Evolutionary conservation across 2,888 invertebrate genomes (phyloP).

Genomic region (Phorcus lineatus): DNA sequence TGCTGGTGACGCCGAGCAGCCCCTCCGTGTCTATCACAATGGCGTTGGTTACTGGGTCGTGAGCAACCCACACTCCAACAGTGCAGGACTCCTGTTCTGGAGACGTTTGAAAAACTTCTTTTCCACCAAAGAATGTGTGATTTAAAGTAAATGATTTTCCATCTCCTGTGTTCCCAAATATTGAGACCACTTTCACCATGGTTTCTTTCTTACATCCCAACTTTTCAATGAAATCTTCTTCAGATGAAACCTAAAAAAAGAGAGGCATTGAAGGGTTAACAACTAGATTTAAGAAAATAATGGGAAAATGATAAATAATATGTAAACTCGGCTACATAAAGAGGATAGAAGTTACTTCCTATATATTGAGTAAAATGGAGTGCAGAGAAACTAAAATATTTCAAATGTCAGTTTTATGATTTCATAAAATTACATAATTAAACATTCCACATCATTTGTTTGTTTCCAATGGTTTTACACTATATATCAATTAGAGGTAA

Average conservation of each 20-base stretch:
- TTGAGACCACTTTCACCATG: slow-evolving; percentile 85
- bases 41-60: slow-evolving; percentile 81
- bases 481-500: no score
- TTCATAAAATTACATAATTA: no score
- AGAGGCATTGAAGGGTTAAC: not conserved
- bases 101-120: slow-evolving; percentile 82
- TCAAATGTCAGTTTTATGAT: no score
- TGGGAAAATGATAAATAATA: no score
- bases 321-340: no score
- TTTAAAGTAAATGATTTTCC: slow-evolving; percentile 89
- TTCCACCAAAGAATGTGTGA: slow-evolving; percentile 82
- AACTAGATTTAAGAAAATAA: not conserved
- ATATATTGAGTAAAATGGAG: no score
- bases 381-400: no score
- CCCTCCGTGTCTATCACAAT: slow-evolving; percentile 89
- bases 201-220: slow-evolving; percentile 69
- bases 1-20: slow-evolving; percentile 80
- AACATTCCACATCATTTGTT: no score
- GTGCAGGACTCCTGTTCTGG: slow-evolving; percentile 84
- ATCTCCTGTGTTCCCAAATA: slow-evolving; percentile 90
- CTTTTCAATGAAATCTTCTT: slow-evolving; percentile 70
- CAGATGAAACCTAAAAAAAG: slow-evolving; percentile 65
- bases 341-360: no score
- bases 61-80: slow-evolving; percentile 86
- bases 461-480: no score